Base-by-base conservation (phyloP, 1,140 invertebrate species). In the Drosophila asahinai region DNA sequence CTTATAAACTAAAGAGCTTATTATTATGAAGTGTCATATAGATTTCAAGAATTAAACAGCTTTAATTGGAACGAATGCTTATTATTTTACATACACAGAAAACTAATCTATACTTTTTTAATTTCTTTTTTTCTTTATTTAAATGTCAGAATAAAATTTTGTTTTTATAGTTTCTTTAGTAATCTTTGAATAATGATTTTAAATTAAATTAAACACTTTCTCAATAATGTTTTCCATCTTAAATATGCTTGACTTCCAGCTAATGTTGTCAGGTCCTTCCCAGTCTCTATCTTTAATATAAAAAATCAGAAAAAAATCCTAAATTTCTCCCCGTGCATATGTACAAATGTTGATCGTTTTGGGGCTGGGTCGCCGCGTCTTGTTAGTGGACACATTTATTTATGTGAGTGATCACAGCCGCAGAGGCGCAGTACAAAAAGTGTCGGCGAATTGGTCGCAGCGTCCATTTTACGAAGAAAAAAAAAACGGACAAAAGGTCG, bases 391-490 rank as follows among this genome's bases (percentile, higher is more conserved):
- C 73, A 68, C 62, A 64, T 61, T 62, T 68, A 70, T 77, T 60
- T 79, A 78, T 79, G 76, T 75, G 54, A 58, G 30, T 59, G 75
- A 58, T 78, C 73, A 72, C 54, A 63, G 19, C 70, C 71, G 30
- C 58, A 75, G 55, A 77, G 61, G 19, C 49, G 43, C 77, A 79
- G 77, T 79, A 63, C 76, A 79, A 72, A 79, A 79, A 79, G 76
- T 79, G 76, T 72, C 76, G 43, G 65, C 54, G 73, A 38, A 27
- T 49, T 55, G 61, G 25, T 45, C 43, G 48, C 52, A 60, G 45
- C 47, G 49, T 27, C 5, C 14, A 19, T 33, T 30, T 45, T 51
- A 33, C 33, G 8, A 11, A 22, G 2, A 0, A 42, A 58, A 66
- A 58, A 36, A 27, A 51, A 60, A 48, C 17, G 45, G 62, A n/a